phyloP scores from a whole-genome alignment of 2,888 invertebrate species.

The Phyllotreta striolata region DNA sequence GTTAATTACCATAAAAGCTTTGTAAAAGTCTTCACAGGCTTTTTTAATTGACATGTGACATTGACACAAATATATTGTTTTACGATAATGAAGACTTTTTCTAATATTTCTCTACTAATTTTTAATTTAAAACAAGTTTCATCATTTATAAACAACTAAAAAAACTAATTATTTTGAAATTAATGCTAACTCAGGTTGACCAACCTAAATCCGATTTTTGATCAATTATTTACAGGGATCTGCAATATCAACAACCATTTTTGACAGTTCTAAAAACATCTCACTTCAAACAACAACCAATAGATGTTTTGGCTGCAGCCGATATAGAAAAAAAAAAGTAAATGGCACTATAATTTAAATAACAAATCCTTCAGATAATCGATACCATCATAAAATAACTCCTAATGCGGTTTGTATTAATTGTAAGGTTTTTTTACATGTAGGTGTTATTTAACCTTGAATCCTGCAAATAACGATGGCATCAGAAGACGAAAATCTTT shows the following conservation, averaged over 20 bases:
- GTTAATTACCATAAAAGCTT: too few relatives aligned
- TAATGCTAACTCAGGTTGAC: too few relatives aligned
- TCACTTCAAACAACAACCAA: conserved; percentile 32
- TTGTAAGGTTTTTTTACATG: conserved; percentile 18
- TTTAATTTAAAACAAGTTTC: too few relatives aligned
- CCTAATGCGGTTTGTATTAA: conserved; percentile 33
- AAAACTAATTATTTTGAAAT: too few relatives aligned
- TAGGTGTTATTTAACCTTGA: conserved; percentile 42
- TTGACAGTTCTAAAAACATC: conserved; percentile 4
- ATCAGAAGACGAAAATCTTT: conserved; percentile 40
- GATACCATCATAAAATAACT: conserved; percentile 41
- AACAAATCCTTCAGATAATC: conserved; percentile 44
- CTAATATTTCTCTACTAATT: too few relatives aligned
- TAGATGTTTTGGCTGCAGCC: conserved; percentile 38
- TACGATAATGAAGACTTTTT: too few relatives aligned
- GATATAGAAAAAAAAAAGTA: conserved; percentile 38
- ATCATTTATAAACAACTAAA: too few relatives aligned
- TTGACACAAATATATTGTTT: too few relatives aligned
- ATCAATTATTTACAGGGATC: too few relatives aligned
- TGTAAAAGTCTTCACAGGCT: too few relatives aligned
- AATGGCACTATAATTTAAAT: conserved; percentile 48
- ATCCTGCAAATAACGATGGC: conserved; percentile 45
- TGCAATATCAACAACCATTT: conserved; percentile 14
- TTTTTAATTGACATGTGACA: too few relatives aligned
- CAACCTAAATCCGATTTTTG: too few relatives aligned